Conservation (phyloP, 2,113 vertebrate genomes). For the Galeopterus variegatus region DNA sequence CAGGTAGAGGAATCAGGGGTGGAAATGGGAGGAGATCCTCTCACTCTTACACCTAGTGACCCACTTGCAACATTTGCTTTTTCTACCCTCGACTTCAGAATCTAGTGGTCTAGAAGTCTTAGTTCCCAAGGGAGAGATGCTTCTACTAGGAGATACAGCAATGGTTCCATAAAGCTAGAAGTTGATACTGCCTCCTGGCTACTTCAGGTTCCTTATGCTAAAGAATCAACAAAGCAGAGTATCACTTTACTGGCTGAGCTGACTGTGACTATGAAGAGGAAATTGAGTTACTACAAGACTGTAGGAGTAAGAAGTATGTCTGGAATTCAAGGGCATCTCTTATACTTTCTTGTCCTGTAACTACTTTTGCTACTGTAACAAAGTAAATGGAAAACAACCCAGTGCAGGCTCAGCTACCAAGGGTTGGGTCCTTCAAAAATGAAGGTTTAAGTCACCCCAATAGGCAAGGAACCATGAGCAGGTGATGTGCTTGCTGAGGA, state of each 20-base stretch:
- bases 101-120: background rate
- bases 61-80: background rate
- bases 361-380: background rate
- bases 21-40: background rate
- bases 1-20: background rate
- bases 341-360: fast-evolving
- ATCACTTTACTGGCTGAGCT: background rate
- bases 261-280: fast-evolving
- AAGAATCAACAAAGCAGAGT: background rate
- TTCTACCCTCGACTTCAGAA: background rate
- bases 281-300: background rate
- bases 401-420: background rate
- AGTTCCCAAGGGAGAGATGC: background rate
- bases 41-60: background rate
- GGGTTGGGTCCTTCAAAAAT: background rate
- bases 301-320: background rate
- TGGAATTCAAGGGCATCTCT: background rate
- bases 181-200: background rate
- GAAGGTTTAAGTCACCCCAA: background rate
- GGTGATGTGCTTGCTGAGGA: background rate
- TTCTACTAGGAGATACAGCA: background rate
- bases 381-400: background rate
- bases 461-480: background rate
- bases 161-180: background rate
- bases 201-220: background rate